Base-by-base conservation (phyloP, 2,113 vertebrate species). In the Trogon surrucura region DNA sequence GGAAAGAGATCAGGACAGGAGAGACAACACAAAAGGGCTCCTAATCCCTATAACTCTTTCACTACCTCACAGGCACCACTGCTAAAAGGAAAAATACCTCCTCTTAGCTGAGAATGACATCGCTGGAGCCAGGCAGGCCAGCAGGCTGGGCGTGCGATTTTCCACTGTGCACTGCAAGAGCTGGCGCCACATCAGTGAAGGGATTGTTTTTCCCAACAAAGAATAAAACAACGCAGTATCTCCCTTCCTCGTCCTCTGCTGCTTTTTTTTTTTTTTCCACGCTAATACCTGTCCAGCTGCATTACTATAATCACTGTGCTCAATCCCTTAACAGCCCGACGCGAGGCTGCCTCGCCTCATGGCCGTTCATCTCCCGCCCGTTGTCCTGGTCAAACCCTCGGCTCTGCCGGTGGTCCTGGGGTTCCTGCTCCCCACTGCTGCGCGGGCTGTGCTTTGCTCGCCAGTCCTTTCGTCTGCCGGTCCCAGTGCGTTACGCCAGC, bases 1-100 rank as follows among this genome's bases (percentile, higher is more conserved):
- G 92, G 90, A 91, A 93, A 83, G 90, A 48, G 90, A 89, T 94
- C 95, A 86, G 27, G 54, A 85, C 18, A 3, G 36, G 32, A 94
- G 75, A 50, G n/a, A 75, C 65, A 80, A 19, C 75, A 96, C 93
- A 94, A 92, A 95, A 93, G 87, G 79, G 72, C 29, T 93, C 85
- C 92, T 96, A 96, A 95, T 97, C 96, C 92, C 90, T 56, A 6
- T 84, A 84, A 95, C 80, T 29, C 93, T 77, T 85, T 67, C n/a
- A 13, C 90, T 97, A 67, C 72, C 53, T 94, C 90, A 78, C 61
- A 95, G 90, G 77, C 69, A 96, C 58, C 82, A 91, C 79, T 44
- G 47, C 11, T 30, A 34, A 75, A 47, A 83, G 89, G 7, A 85
- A 74, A 91, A 93, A 56, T 8, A 75, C 41, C 61, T 80, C 32